phyloP scores from a whole-genome alignment of 2,888 invertebrate species.

The Melinaea menophilus region DNA sequence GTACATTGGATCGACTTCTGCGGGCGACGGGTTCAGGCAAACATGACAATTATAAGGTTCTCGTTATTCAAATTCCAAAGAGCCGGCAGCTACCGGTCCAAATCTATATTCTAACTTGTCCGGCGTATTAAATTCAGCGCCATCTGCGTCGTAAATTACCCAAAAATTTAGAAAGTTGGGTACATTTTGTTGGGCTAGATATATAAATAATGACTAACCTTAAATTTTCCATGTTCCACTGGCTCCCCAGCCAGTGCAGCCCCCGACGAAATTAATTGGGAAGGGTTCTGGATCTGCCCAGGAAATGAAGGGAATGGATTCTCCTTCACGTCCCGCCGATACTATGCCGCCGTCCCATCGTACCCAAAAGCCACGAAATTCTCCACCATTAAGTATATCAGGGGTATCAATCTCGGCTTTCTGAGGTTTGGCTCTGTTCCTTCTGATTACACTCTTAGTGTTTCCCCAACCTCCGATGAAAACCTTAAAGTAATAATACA shows the following conservation, averaged over 20 bases:
- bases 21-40: constrained; percentile 74
- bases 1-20: constrained; percentile 80
- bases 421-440: constrained; percentile 86
- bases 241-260: constrained; percentile 93
- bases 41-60: constrained; percentile 82
- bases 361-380: constrained; percentile 91
- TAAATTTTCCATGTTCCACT: constrained; percentile 89
- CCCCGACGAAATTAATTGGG: constrained; percentile 85
- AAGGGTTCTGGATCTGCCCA: constrained; percentile 85
- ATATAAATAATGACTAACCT: constrained; percentile 66
- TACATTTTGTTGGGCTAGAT: constrained; percentile 57
- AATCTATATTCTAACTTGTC: constrained; percentile 79
- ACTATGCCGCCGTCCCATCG: constrained; percentile 84
- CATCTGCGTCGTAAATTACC: constrained; percentile 68
- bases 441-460: constrained; percentile 88
- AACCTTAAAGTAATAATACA: constrained; percentile 67
- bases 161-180: constrained; percentile 61
- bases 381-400: constrained; percentile 82
- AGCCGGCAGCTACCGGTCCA: constrained; percentile 74
- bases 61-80: constrained; percentile 76
- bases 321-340: constrained; percentile 85
- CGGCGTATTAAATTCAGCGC: constrained; percentile 74
- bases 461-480: constrained; percentile 95
- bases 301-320: constrained; percentile 83
- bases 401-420: constrained; percentile 84